phyloP scores from a whole-genome alignment of 2,797 vertebrate genomes.

The Pelochelys cantorii region DNA sequence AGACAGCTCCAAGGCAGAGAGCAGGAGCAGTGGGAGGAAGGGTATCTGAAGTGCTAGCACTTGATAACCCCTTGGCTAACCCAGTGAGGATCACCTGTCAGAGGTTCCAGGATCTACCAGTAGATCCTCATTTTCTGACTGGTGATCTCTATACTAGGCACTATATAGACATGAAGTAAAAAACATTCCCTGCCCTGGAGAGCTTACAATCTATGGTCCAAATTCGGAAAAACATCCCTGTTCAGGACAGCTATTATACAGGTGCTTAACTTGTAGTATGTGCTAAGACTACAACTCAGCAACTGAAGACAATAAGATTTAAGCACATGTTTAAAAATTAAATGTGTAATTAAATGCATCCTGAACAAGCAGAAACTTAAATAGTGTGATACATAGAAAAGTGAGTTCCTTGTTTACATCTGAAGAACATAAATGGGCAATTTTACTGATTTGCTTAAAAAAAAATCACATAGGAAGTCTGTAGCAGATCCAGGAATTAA shows the following conservation, averaged over 20 bases:
- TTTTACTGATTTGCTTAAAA: not conserved
- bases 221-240: not conserved
- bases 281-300: not conserved
- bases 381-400: not conserved
- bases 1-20: too few species aligned
- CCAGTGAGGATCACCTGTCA: too few species aligned
- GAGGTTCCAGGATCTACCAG: too few species aligned
- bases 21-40: too few species aligned
- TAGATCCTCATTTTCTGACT: too few species aligned
- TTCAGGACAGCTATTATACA: not conserved
- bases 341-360: not conserved
- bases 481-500: not conserved
- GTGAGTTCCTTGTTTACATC: not conserved
- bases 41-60: too few species aligned
- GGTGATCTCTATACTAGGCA: too few species aligned
- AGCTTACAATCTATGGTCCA: not conserved
- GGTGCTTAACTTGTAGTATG: not conserved
- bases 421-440: not conserved
- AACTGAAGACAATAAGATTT: not conserved
- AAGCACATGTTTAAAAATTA: not conserved
- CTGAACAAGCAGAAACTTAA: not conserved
- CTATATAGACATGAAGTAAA: not conserved
- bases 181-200: not conserved
- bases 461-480: not conserved
- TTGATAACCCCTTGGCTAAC: too few species aligned